phyloP scores from a whole-genome alignment of 2,113 vertebrate genomes.

The Ailuropoda melanoleuca region DNA sequence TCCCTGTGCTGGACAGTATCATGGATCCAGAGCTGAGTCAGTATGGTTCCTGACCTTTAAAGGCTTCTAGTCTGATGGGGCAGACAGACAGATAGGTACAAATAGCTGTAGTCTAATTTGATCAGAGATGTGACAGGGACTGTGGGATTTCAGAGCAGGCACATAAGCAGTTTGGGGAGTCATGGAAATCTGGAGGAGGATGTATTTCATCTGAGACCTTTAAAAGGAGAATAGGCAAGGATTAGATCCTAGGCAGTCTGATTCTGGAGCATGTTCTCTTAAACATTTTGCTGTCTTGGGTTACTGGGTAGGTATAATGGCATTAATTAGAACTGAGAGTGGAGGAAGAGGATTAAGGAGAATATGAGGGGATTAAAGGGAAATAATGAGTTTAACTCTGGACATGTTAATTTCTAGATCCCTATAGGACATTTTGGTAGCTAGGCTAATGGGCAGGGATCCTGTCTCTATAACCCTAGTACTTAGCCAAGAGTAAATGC shows the following conservation, averaged over 20 bases:
- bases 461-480: neutral
- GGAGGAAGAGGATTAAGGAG: neutral
- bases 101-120: neutral
- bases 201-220: slow-evolving; percentile 1
- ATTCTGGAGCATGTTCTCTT: neutral
- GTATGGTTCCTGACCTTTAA: neutral
- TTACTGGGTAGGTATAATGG: neutral
- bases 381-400: slow-evolving; percentile 23
- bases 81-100: neutral
- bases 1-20: neutral
- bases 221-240: neutral
- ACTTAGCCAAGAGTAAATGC: neutral
- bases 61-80: neutral
- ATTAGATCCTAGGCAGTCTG: neutral
- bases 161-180: neutral
- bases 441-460: neutral
- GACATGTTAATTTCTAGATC: neutral
- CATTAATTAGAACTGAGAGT: slow-evolving; percentile 31
- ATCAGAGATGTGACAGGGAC: neutral
- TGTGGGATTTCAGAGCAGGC: neutral
- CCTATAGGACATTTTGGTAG: slow-evolving; percentile 14
- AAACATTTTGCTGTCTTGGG: neutral
- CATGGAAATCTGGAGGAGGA: neutral
- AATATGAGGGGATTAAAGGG: neutral
- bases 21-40: neutral